phyloP scores from a whole-genome alignment of 2,113 vertebrate species.

The Bufo gargarizans region DNA sequence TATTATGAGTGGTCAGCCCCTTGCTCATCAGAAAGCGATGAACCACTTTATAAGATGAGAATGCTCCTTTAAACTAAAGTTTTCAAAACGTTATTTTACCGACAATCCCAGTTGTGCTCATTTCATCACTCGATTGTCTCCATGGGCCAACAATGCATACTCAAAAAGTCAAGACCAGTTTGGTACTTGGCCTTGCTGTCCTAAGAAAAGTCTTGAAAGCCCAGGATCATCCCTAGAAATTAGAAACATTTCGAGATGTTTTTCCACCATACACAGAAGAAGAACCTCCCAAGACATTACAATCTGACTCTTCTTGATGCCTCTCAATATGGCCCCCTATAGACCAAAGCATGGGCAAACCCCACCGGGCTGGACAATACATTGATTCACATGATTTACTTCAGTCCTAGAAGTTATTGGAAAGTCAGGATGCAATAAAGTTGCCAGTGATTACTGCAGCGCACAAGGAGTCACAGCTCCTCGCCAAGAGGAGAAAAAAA shows the following conservation, averaged over 20 bases:
- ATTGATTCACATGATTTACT: slow-evolving; percentile 35
- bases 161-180: background rate
- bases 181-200: background rate
- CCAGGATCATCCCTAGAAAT: no score
- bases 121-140: background rate
- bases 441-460: slow-evolving; percentile 50
- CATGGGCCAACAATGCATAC: background rate
- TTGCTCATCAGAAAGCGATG: no score
- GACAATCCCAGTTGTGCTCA: background rate
- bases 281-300: background rate
- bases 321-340: background rate
- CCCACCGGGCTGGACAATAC: background rate
- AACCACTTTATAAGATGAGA: no score
- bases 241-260: background rate
- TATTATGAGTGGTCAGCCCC: no score
- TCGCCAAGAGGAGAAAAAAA: slow-evolving; percentile 41
- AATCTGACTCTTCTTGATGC: no score
- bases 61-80: no score
- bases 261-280: background rate
- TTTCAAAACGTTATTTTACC: no score
- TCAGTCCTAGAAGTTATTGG: slow-evolving; percentile 45
- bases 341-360: background rate
- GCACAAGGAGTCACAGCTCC: slow-evolving; percentile 44
- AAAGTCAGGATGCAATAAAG: slow-evolving; percentile 55
- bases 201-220: background rate